Percentiles rank a stretch among this genome's conserved stretches.
Conservation (phyloP, 2,113 vertebrate species). For the Campylomormyrus numenius region DNA sequence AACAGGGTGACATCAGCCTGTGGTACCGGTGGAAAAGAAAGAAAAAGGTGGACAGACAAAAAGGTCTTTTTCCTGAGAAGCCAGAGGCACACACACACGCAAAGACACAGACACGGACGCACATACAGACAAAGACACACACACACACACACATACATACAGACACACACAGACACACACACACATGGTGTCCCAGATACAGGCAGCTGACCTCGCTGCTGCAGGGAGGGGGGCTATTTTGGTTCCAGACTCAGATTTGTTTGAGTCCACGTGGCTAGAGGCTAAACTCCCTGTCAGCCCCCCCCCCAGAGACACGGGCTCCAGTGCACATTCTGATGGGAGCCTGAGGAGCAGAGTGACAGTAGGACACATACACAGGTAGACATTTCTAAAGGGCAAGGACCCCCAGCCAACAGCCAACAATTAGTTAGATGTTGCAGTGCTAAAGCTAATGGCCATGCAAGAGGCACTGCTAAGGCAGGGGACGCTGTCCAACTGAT, state of each 20-base stretch:
- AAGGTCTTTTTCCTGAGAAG: not conserved
- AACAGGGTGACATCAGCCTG: not conserved
- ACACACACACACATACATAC: not conserved
- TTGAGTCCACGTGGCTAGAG: not conserved
- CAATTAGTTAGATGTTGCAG: not conserved
- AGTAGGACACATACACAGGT: not conserved
- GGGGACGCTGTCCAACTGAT: not conserved
- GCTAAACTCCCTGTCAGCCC: not conserved
- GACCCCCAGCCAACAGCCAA: not conserved
- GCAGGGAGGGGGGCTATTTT: conserved; percentile 12
- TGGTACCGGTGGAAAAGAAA: not conserved
- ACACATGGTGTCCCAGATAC: not conserved
- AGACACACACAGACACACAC: not conserved
- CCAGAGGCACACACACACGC: not conserved
- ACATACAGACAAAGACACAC: not conserved
- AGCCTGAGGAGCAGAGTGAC: not conserved
- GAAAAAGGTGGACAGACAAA: not conserved
- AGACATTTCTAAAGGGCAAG: not conserved
- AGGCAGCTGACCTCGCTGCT: conserved; percentile 10
- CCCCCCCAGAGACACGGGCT: not conserved
- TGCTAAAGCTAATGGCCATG: not conserved
- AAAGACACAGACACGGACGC: no score
- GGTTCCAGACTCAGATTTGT: not conserved
- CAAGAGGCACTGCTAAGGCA: not conserved
- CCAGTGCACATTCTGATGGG: not conserved